phyloP scores from a whole-genome alignment of 2,113 vertebrate genomes.

The Actenoides lindsayi region DNA sequence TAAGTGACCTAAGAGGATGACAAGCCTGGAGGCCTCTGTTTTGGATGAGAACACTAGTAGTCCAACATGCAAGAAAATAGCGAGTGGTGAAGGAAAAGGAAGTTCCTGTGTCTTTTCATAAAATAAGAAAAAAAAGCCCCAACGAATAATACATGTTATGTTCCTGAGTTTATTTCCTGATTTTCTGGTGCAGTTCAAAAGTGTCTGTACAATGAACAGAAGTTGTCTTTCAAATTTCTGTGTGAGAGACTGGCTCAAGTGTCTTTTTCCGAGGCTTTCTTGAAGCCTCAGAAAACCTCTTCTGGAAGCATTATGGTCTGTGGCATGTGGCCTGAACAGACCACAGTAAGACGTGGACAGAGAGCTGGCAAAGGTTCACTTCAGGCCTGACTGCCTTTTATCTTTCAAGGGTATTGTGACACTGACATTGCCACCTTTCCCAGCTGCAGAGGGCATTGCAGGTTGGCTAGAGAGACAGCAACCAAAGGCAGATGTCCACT shows the following conservation, averaged over 20 bases:
- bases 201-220: background rate
- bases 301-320: background rate
- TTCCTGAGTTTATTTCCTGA: background rate
- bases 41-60: background rate
- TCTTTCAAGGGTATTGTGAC: background rate
- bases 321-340: background rate
- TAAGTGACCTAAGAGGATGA: background rate
- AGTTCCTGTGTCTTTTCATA: background rate
- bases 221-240: background rate
- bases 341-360: background rate
- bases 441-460: background rate
- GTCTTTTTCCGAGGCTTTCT: background rate
- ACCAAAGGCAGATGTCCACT: background rate
- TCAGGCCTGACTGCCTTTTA: background rate
- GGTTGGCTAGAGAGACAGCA: background rate
- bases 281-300: background rate
- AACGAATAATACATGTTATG: background rate
- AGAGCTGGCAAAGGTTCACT: background rate
- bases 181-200: background rate
- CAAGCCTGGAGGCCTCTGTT: background rate
- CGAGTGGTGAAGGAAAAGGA: background rate
- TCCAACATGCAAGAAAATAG: background rate
- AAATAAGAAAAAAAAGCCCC: background rate
- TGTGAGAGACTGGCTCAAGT: background rate
- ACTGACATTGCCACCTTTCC: background rate